A percentile compares a stretch with the other conserved stretches of the same genome.
Evolutionary conservation across 2,113 vertebrate genomes (phyloP).

Genomic region (Balaeniceps rex): DNA sequence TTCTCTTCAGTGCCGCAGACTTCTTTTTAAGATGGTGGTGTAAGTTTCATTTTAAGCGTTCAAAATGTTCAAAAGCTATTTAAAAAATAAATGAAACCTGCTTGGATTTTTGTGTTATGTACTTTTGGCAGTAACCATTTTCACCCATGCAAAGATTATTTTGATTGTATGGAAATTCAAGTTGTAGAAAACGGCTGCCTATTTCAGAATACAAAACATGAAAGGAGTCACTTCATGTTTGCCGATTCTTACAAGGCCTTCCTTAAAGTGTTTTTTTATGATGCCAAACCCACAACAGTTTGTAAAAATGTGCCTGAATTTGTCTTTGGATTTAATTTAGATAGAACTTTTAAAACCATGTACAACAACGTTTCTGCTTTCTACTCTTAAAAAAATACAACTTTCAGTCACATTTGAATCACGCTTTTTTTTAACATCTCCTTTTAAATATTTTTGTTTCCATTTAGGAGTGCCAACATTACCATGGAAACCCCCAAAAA

Average conservation of each 20-base stretch:
- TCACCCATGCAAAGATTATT: background rate
- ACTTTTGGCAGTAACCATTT: background rate
- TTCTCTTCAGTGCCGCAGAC: background rate
- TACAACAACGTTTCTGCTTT: background rate
- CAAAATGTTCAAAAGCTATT: background rate
- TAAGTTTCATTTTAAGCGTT: background rate
- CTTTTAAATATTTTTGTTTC: constrained; percentile 61
- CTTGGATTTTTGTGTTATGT: background rate
- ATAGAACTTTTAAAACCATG: background rate
- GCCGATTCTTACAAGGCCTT: background rate
- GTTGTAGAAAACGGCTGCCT: background rate
- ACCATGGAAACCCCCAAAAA: constrained; percentile 51
- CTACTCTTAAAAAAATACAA: background rate
- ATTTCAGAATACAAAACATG: background rate
- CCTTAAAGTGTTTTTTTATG: background rate
- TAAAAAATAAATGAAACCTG: background rate
- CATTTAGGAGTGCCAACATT: constrained; percentile 55
- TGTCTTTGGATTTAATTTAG: background rate
- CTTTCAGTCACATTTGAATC: constrained; percentile 9
- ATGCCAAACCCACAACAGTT: background rate
- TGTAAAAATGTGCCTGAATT: background rate
- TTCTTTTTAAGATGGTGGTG: background rate
- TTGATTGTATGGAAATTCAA: background rate
- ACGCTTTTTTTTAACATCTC: background rate
- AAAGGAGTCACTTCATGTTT: background rate